Conservation (phyloP, 2,888 invertebrate genomes). For the Tortricodes alternella region DNA sequence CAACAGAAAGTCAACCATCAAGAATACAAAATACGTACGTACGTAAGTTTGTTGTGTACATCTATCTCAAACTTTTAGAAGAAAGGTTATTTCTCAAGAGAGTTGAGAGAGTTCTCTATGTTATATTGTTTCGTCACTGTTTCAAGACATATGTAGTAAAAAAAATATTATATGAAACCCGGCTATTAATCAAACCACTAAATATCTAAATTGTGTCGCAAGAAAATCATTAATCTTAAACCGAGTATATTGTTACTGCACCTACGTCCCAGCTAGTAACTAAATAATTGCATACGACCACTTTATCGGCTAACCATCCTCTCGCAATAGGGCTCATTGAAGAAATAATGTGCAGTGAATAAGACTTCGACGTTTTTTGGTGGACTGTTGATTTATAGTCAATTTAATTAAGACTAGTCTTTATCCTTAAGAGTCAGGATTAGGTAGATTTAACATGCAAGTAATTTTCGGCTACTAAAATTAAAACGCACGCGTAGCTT, state of each 20-base stretch:
- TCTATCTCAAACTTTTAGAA: too few relatives aligned
- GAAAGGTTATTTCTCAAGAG: too few relatives aligned
- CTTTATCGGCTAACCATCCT: conserved; percentile 58
- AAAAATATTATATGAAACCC: background rate
- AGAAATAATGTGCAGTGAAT: conserved; percentile 26
- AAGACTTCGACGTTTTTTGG: background rate
- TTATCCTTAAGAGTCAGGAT: too few relatives aligned
- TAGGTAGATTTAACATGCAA: too few relatives aligned
- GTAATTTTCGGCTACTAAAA: too few relatives aligned
- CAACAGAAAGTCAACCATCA: too few relatives aligned
- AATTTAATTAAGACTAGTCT: background rate
- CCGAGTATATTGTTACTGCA: conserved; percentile 65
- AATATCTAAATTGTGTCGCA: conserved; percentile 29
- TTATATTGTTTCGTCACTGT: too few relatives aligned
- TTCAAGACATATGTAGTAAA: background rate
- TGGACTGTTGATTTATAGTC: background rate
- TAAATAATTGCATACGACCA: conserved; percentile 58
- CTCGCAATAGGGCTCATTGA: conserved; percentile 42
- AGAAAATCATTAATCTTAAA: conserved; percentile 61
- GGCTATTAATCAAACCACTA: background rate
- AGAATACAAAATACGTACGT: too few relatives aligned
- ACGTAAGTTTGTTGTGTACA: too few relatives aligned
- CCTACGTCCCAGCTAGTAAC: conserved; percentile 49
- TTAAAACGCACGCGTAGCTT: too few relatives aligned
- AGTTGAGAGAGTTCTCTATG: too few relatives aligned